Base-by-base conservation (phyloP, 2,113 vertebrate genomes). In the Astatotilapia flaviijosephi region DNA sequence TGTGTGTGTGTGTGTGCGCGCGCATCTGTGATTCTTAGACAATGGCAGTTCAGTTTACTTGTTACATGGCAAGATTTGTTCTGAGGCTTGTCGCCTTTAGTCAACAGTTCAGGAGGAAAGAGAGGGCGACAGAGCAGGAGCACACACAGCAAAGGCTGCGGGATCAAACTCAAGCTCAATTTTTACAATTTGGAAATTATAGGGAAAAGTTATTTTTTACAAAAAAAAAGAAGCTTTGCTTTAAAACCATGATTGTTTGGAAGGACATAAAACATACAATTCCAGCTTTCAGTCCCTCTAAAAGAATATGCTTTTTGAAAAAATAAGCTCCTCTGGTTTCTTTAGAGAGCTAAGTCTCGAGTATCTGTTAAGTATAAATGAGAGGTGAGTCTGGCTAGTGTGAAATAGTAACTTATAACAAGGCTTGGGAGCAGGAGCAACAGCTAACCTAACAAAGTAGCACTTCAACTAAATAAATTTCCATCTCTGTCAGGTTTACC, bases 21-120 rank as follows among this genome's bases (percentile, higher is more conserved):
- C 1, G 3, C 58, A 35, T 10, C 70, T 58, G 65, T 8, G 21
- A 58, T 89, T 88, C 56, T 79, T 51, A 79, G 49, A 87, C 55
- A 55, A 47, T 31, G 19, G 40, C 9, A 9, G 53, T n/a, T 88
- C 81, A 82, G 58, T 33, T 93, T 82, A 80, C 91, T 14, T 19
- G 9, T 65, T 80, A 75, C 31, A 65, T 37, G 31, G 60, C 31
- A n/a, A 65, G 17, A 65, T 65, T 37, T 37, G 60, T 65, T 65
- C 33, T 37, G 60, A 65, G 31, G 31, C 17, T 37, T 65, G 17
- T 65, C 31, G 0, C 10, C 10, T 65, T 65, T 37, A 65, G 19
- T 65, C 60, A 65, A 1, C 17, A n/a, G 60, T 37, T 65, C 31
- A n/a, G 60, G 17, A 65, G 31, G 60, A 65, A 65, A 65, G 31